phyloP scores from a whole-genome alignment of 2,797 vertebrate genomes.

The Chromis chromis region DNA sequence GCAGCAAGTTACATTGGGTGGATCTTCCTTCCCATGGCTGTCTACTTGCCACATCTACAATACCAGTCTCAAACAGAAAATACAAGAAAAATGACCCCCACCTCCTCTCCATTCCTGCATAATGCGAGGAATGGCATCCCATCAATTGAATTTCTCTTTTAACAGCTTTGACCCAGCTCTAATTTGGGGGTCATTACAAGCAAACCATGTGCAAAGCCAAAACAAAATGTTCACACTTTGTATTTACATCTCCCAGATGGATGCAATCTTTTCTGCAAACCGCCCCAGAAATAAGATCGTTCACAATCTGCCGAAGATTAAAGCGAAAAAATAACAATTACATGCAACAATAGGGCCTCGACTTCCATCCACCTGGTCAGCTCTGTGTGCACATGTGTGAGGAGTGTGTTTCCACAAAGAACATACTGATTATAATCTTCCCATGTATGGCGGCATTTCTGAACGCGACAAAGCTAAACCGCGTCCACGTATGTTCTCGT shows the following conservation, averaged over 20 bases:
- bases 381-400: conserved; percentile 8
- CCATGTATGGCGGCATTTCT: conserved; percentile 27
- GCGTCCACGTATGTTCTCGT: conserved; percentile 26
- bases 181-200: conserved; percentile 57
- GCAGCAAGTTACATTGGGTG: conserved; percentile 32
- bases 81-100: conserved; percentile 24
- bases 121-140: conserved; percentile 33
- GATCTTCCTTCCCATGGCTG: conserved; percentile 51
- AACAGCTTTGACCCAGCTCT: conserved; percentile 62
- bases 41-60: conserved; percentile 32
- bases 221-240: conserved; percentile 59
- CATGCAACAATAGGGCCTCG: conserved; percentile 22
- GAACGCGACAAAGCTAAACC: background rate
- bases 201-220: conserved; percentile 58
- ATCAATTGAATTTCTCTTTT: conserved; percentile 37
- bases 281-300: conserved; percentile 46
- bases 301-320: conserved; percentile 51
- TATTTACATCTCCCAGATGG: conserved; percentile 54
- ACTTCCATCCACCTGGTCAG: conserved; percentile 36
- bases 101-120: conserved; percentile 14
- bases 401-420: conserved; percentile 8
- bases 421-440: conserved; percentile 44
- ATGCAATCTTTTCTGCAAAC: conserved; percentile 49
- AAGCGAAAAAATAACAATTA: conserved; percentile 36
- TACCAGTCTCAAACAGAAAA: conserved; percentile 6